Conservation (phyloP, 2,797 vertebrate genomes). For the Buphagus erythrorhynchus region DNA sequence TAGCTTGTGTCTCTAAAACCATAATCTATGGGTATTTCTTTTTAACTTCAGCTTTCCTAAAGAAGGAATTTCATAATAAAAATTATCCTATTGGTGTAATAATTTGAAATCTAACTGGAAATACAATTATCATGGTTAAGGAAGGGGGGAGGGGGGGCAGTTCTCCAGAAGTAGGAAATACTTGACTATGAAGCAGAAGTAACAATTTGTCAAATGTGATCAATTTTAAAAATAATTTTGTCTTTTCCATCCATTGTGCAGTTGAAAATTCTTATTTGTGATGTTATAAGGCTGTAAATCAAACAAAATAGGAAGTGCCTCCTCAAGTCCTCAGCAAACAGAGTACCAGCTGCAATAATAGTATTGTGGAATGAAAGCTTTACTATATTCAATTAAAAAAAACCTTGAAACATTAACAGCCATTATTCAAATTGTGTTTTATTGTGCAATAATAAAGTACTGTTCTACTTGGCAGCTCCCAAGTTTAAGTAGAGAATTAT, state of each 20-base stretch:
- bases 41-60: not conserved
- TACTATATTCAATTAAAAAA: not conserved
- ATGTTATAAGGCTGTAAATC: constrained; percentile 47
- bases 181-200: not conserved
- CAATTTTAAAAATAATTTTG: not conserved
- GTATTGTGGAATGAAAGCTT: constrained; percentile 22
- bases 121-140: not conserved
- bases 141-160: too few relatives aligned
- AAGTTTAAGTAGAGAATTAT: constrained; percentile 12
- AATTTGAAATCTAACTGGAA: not conserved
- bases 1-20: not conserved
- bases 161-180: not conserved
- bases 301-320: constrained; percentile 56
- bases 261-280: constrained; percentile 48
- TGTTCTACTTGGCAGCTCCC: constrained; percentile 15
- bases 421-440: not conserved
- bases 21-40: too few relatives aligned
- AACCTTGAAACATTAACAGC: constrained; percentile 17
- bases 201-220: not conserved
- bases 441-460: constrained; percentile 10
- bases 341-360: constrained; percentile 36
- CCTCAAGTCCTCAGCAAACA: constrained; percentile 39
- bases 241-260: constrained; percentile 16
- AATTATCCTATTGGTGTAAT: not conserved
- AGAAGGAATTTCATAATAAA: not conserved